These are phyloP conservation scores for Aurelia aurita complex sp. Pacific DNA, from an alignment of 30 jellyfish, hydroid and myxozoan species.

Conservation along the genomic window DNA sequence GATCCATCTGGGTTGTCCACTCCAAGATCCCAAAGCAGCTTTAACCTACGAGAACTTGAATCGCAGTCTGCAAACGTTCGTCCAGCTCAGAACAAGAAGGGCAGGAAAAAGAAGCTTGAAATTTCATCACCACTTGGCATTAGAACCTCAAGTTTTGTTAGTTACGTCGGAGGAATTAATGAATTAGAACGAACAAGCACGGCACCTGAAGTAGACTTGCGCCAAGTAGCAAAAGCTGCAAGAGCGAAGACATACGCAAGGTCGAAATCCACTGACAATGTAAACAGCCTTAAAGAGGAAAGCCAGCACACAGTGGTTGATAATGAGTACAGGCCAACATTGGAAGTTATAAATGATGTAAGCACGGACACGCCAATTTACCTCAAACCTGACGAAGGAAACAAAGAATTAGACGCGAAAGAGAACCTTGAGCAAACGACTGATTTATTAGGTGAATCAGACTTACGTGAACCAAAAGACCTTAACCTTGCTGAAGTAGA, in stretches of 20 bases:
- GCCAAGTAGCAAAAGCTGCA: conserved; percentile 44
- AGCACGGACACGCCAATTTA: conserved; percentile 24
- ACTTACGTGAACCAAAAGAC: not conserved
- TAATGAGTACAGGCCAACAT: conserved; percentile 15
- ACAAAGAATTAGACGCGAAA: not conserved
- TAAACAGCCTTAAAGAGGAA: not conserved
- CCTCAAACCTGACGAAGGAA: not conserved
- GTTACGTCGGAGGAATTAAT: conserved; percentile 74
- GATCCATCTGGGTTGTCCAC: conserved; percentile 31
- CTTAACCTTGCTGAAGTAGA: conserved; percentile 17
- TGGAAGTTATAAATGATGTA: conserved; percentile 51
- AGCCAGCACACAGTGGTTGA: not conserved
- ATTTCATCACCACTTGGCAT: conserved; percentile 73
- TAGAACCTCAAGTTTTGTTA: conserved; percentile 63
- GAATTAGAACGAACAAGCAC: conserved; percentile 60
- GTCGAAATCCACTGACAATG: conserved; percentile 27
- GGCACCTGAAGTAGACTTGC: conserved; percentile 63
- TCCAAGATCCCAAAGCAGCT: conserved; percentile 73
- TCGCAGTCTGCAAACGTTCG: conserved; percentile 28
- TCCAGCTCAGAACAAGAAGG: conserved; percentile 39
- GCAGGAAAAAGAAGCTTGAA: conserved; percentile 64
- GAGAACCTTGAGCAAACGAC: not conserved
- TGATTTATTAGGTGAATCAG: not conserved
- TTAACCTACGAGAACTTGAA: conserved; percentile 58
- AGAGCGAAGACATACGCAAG: conserved; percentile 14